Percentiles rank a stretch among this genome's conserved stretches.
These are phyloP conservation scores for Caenorhabditis sp. DNA, from an alignment of 2,888 invertebrate genomes.

Conservation along the genomic window DNA sequence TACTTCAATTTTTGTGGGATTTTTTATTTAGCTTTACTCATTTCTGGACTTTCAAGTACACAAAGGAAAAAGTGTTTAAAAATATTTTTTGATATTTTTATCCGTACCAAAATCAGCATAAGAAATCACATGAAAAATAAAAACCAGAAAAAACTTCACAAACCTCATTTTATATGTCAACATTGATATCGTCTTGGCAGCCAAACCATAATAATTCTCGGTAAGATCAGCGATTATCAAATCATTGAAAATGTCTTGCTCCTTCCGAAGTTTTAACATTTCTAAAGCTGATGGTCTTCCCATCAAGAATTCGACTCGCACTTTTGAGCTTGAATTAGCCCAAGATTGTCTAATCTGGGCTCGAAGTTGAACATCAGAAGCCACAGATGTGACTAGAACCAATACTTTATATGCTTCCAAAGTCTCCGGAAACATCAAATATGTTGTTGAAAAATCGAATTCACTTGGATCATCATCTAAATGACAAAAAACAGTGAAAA, in stretches of 20 bases:
- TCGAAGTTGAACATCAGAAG: constrained; percentile 31
- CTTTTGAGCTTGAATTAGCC: constrained; percentile 26
- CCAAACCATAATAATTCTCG: constrained; percentile 50
- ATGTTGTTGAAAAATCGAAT: constrained; percentile 23
- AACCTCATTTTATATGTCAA: constrained; percentile 42
- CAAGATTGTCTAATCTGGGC: constrained; percentile 41
- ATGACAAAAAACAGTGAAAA: neutral
- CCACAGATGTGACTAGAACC: constrained; percentile 29
- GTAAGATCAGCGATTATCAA: constrained; percentile 37
- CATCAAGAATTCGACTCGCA: constrained; percentile 45
- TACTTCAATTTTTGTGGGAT: too few relatives aligned
- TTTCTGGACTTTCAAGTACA: too few relatives aligned
- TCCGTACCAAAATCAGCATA: too few relatives aligned
- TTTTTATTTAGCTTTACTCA: too few relatives aligned
- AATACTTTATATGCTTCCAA: neutral
- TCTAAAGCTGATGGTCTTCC: constrained; percentile 20
- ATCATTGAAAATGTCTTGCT: constrained; percentile 33
- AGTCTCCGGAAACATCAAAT: neutral
- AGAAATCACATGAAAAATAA: too few relatives aligned
- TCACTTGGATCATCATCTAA: constrained; percentile 28
- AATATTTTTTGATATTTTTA: too few relatives aligned
- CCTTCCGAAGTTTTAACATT: constrained; percentile 7
- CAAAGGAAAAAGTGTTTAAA: too few relatives aligned
- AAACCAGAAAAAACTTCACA: too few relatives aligned
- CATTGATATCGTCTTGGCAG: constrained; percentile 53